Percentiles rank a stretch among this genome's conserved stretches.
Conservation (phyloP, 2,797 vertebrate species). For the Sebastes aleutianus region DNA sequence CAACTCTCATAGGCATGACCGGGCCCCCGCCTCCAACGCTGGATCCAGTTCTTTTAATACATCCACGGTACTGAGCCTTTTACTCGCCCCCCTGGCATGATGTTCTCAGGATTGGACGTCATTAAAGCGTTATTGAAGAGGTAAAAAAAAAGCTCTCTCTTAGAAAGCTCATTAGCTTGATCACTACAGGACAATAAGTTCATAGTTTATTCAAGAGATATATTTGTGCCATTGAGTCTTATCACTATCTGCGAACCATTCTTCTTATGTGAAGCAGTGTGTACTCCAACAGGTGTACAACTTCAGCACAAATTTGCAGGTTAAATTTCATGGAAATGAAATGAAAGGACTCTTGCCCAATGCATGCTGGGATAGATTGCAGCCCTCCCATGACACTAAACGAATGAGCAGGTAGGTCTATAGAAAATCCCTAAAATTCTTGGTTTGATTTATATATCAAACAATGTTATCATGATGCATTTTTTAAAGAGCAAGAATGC, state of each 20-base stretch:
- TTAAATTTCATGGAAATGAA: not conserved
- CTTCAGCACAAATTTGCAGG: not conserved
- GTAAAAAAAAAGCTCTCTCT: not conserved
- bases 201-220: not conserved
- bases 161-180: not conserved
- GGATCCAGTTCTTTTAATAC: too few relatives aligned
- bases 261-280: not conserved
- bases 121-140: too few relatives aligned
- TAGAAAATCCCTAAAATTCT: not conserved
- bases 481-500: not conserved
- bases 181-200: not conserved
- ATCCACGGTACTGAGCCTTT: too few relatives aligned
- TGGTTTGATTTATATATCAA: not conserved
- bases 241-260: not conserved
- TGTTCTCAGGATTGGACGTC: too few relatives aligned
- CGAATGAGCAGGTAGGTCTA: not conserved
- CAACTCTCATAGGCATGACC: too few relatives aligned
- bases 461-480: not conserved
- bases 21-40: too few relatives aligned
- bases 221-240: not conserved
- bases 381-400: not conserved
- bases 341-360: not conserved
- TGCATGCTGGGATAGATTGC: not conserved
- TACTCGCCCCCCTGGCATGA: too few relatives aligned
- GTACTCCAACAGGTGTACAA: not conserved